A percentile compares a stretch with the other conserved stretches of the same genome.
These are phyloP conservation scores for Enchytraeus crypticus DNA, from an alignment of 2,888 invertebrate genomes.

Conservation along the genomic window DNA sequence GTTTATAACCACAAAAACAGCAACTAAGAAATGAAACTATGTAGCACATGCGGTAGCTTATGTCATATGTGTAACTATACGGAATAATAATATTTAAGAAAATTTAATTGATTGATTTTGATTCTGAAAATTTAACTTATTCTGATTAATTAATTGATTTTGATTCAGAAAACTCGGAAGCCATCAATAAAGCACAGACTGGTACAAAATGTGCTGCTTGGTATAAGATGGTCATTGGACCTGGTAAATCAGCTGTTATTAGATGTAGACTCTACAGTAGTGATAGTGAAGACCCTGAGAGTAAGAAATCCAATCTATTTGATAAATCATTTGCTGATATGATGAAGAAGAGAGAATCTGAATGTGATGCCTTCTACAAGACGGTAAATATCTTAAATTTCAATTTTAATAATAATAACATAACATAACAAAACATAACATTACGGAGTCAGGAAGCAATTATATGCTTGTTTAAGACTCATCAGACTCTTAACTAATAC, in stretches of 20 bases:
- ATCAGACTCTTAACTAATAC: no score
- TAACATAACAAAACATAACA: no score
- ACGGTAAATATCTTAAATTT: conserved; percentile 33
- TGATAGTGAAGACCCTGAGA: no score
- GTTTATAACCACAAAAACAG: no score
- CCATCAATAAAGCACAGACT: neutral
- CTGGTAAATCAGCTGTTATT: conserved; percentile 33
- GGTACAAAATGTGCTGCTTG: conserved; percentile 43
- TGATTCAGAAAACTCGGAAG: conserved; percentile 2
- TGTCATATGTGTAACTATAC: no score
- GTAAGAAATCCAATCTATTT: neutral
- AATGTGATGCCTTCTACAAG: conserved; percentile 43
- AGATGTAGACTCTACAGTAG: conserved; percentile 33
- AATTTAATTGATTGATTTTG: no score
- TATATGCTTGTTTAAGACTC: no score
- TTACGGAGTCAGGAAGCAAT: no score
- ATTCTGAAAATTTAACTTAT: no score
- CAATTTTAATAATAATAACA: neutral
- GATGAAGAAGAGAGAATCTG: conserved; percentile 33
- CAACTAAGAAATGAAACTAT: no score
- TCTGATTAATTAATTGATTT: neutral
- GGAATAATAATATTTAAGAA: no score
- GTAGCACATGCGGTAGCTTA: no score
- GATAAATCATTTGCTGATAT: conserved; percentile 32
- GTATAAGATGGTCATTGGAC: conserved; percentile 34